Percentiles rank a stretch among this genome's conserved stretches.
Evolutionary conservation across 2,888 invertebrate species (phyloP).

Genomic region (Hirtodrosophila alboralis): DNA sequence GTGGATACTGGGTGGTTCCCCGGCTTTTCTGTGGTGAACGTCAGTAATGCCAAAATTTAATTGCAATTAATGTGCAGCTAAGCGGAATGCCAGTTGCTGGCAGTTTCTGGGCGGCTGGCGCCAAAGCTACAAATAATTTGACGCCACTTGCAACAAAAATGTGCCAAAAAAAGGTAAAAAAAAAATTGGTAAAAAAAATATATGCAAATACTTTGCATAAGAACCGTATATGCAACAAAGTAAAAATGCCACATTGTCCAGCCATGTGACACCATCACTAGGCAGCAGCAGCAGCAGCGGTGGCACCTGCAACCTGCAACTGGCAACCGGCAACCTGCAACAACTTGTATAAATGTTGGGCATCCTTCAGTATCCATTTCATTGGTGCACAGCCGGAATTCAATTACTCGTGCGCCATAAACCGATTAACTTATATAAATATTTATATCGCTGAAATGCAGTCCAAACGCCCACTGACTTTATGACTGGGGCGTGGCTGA

Average conservation of each 20-base stretch:
- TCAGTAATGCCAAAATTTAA: conserved; percentile 69
- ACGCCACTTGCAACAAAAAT: conserved; percentile 29
- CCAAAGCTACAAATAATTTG: conserved; percentile 39
- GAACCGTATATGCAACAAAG: not conserved
- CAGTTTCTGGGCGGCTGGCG: conserved; percentile 60
- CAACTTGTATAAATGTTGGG: not conserved
- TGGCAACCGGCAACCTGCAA: conserved; percentile 12
- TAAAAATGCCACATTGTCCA: conserved; percentile 17
- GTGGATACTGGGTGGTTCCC: not conserved
- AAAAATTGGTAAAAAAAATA: too few species aligned
- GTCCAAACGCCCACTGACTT: conserved; percentile 48
- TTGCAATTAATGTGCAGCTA: conserved; percentile 75
- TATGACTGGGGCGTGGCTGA: conserved; percentile 30
- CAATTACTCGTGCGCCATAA: conserved; percentile 77
- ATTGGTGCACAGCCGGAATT: conserved; percentile 49
- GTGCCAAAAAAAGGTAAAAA: not conserved
- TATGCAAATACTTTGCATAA: too few species aligned
- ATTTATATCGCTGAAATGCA: conserved; percentile 73
- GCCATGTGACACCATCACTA: conserved; percentile 19
- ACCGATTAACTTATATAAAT: conserved; percentile 79
- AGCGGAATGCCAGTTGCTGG: conserved; percentile 60
- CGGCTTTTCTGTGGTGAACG: conserved; percentile 21
- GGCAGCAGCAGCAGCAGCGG: too few species aligned
- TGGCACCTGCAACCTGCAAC: too few species aligned
- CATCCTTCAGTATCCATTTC: conserved; percentile 15